Evolutionary conservation across 2,888 invertebrate species (phyloP), one percentile per base, ranked within the genome.

Genomic region (Tridacna crocea): DNA sequence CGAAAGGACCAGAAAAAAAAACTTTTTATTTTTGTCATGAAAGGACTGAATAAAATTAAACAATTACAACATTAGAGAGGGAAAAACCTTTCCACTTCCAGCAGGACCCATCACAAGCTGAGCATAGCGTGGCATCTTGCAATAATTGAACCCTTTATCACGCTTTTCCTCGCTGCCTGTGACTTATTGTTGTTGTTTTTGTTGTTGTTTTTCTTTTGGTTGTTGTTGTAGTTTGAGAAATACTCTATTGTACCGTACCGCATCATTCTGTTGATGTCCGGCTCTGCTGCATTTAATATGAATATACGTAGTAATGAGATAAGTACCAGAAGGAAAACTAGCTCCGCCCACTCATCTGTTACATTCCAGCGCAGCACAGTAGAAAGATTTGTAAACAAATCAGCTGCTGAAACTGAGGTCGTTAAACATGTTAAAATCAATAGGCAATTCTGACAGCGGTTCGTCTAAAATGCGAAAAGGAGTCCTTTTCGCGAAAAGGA

Each of bases 21-120:
- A 4, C 36, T 2, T 36, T 36, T 36, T 8, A 36, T 4, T 36
- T 36, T 36, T 36, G 36, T 36, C 36, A 36, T 36, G 2, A 8
- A 36, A 36, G 8, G 36, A 36, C 36, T 36, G 36, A 8, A 36
- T 36, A 36, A 36, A 36, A 36, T n/a, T 36, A 36, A 2, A 36
- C 36, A 36, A 36, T 36, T 4, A 36, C 8, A 36, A 8, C 36
- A 36, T 36, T 8, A 36, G 22, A 55, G 8, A 75, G 26, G n/a
- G 8, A 24, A 17, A 24, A 96, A 98, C 98, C 96, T 99, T 99
- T 81, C 99, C 99, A 94, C 98, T 97, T 2, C 99, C 99, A 0
- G 99, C 99, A 47, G 99, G 99, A 0, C 99, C 99, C 92, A 99
- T 97, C 0, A 99, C 97, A 87, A 99, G 95, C 93, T 99, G 99